Evolutionary conservation across 2,113 vertebrate species (phyloP), one percentile per base, ranked within the genome.

Genomic region (Pampusana beccarii): DNA sequence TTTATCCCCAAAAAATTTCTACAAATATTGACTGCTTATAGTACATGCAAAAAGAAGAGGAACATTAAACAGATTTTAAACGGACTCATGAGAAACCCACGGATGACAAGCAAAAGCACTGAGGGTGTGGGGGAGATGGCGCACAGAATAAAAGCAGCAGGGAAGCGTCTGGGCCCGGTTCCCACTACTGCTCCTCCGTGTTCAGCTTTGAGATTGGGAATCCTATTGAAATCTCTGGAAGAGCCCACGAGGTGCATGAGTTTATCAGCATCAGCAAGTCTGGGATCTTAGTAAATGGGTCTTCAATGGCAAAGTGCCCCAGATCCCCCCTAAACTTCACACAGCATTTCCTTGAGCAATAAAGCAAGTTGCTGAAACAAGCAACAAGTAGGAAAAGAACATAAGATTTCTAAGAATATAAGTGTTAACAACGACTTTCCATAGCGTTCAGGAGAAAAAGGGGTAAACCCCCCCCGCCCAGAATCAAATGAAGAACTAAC

Each of bases 111-210:
- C 13, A 78, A 70, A 90, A 80, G 9, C 54, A 50, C 64, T 26
- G 90, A 46, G 57, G 44, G 57, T 29, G 4, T 0, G 21, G 38
- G 60, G 44, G 53, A 83, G 94, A 88, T 92, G 86, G 85, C 19
- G 18, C 89, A 90, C 16, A 80, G 94, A 95, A 91, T 78, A 60
- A 96, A 82, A 88, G 53, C 86, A 94, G 93, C 89, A 94, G 94
- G 93, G 94, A 92, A 73, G 77, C 10, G 38, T 93, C 90, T 81
- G 80, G 56, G 56, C 40, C 83, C 40, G 72, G 56, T 66, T 80
- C 26, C 72, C 92, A 79, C 73, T 71, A 44, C 57, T 28, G 95
- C n/a, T 83, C 69, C 78, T 15, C 9, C 3, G 72, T 42, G 65
- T 38, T 64, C 28, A 40, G 78, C 77, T 91, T 93, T 82, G 73